Evolutionary conservation across 2,113 vertebrate species (phyloP).

Genomic region (Gorsachius goisagi): DNA sequence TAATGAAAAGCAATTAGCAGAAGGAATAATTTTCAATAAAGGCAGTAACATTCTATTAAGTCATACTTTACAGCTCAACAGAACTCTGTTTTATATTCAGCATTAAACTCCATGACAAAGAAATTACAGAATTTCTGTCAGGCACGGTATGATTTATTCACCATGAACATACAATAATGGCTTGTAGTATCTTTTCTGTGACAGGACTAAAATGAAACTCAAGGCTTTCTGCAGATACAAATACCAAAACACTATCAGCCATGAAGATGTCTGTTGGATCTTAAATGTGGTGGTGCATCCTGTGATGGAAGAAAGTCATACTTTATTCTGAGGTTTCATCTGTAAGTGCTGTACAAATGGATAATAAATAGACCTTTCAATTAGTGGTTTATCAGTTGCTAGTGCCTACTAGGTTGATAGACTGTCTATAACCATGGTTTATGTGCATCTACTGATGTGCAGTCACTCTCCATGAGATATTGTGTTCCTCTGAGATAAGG

Average conservation of each 20-base stretch:
- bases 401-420: neutral
- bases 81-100: neutral
- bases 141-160: slow-evolving; percentile 17
- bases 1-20: slow-evolving; percentile 48
- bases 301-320: neutral
- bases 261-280: neutral
- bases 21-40: slow-evolving; percentile 43
- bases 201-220: slow-evolving; percentile 7
- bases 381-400: neutral
- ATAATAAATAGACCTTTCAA: slow-evolving; percentile 3
- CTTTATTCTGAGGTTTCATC: neutral
- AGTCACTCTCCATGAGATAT: neutral
- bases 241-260: neutral
- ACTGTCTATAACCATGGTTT: neutral
- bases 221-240: neutral
- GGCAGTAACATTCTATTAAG: neutral
- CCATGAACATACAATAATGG: neutral
- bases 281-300: neutral
- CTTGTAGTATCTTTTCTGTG: slow-evolving; percentile 22
- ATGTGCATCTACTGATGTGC: neutral
- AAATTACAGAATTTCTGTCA: slow-evolving; percentile 30
- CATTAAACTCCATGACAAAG: neutral
- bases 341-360: neutral
- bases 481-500: neutral
- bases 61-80: neutral